phyloP scores from a whole-genome alignment of 2,797 vertebrate genomes.

The Gallinago stenura region DNA sequence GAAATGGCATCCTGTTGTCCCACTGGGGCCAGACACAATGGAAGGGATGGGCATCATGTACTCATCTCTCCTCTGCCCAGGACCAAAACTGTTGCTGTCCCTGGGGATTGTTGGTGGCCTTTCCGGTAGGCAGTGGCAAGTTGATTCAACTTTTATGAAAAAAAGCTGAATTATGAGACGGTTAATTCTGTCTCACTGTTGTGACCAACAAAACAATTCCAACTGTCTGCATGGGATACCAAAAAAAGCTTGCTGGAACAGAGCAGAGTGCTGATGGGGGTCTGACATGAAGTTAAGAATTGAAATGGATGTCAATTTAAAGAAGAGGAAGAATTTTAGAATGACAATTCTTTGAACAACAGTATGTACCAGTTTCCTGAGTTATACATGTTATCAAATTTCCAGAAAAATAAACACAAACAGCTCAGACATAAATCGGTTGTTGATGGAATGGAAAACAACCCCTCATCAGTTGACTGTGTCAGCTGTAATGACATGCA shows the following conservation, averaged over 20 bases:
- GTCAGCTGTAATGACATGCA: fast-evolving
- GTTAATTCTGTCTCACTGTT: not conserved
- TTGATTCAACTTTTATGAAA: not conserved
- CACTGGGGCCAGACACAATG: fast-evolving
- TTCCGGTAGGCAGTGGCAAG: not conserved
- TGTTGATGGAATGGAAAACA: not conserved
- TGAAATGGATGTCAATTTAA: not conserved
- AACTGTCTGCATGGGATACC: not conserved
- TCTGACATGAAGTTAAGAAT: not conserved
- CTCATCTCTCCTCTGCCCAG: not conserved
- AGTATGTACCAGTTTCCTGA: not conserved
- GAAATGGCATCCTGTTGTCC: not conserved
- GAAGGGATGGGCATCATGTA: fast-evolving
- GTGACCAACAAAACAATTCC: not conserved
- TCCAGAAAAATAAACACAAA: not conserved
- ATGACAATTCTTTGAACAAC: not conserved
- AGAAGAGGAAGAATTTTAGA: not conserved
- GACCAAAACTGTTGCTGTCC: not conserved
- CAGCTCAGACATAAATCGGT: not conserved
- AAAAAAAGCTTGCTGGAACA: not conserved
- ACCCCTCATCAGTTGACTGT: not conserved
- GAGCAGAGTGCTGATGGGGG: not conserved
- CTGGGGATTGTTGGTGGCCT: not conserved
- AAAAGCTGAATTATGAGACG: not conserved
- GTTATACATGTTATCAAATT: not conserved